These are phyloP conservation scores for Apodemia mormo DNA, from an alignment of 2,888 invertebrate genomes.

Conservation along the genomic window DNA sequence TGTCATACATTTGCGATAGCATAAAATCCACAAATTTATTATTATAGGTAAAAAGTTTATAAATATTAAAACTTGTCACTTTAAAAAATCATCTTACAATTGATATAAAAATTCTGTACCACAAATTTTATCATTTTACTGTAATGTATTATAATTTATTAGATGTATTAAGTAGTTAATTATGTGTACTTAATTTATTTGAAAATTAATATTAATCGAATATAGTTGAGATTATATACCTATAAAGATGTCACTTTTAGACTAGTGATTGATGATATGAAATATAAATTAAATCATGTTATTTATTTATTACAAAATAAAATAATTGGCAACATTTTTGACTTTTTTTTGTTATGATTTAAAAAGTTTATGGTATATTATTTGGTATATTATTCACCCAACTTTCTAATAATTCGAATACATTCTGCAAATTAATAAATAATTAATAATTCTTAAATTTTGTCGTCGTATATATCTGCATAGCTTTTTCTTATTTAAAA, in stretches of 20 bases:
- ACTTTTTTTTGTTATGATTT: no score
- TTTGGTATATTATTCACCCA: no score
- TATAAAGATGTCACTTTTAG: neutral
- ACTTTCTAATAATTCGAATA: no score
- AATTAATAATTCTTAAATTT: no score
- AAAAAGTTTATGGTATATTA: no score
- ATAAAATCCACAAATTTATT: no score
- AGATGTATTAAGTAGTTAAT: constrained; percentile 5
- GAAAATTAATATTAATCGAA: constrained; percentile 2
- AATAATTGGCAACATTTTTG: neutral
- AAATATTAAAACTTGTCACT: neutral
- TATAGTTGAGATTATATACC: constrained; percentile 9
- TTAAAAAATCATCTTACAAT: neutral
- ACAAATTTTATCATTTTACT: constrained; percentile 3
- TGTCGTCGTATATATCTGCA: no score
- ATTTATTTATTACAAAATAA: constrained; percentile 6
- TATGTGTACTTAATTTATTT: constrained; percentile 17
- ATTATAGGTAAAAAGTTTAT: no score
- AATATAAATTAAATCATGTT: neutral
- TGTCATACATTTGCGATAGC: no score
- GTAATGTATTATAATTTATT: neutral
- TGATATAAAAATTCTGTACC: neutral
- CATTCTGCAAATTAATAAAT: no score
- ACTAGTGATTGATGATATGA: constrained; percentile 1
- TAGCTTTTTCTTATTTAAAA: no score